These are phyloP conservation scores for Nyctereutes procyonoides DNA, from an alignment of 2,113 vertebrate genomes.

Conservation along the genomic window DNA sequence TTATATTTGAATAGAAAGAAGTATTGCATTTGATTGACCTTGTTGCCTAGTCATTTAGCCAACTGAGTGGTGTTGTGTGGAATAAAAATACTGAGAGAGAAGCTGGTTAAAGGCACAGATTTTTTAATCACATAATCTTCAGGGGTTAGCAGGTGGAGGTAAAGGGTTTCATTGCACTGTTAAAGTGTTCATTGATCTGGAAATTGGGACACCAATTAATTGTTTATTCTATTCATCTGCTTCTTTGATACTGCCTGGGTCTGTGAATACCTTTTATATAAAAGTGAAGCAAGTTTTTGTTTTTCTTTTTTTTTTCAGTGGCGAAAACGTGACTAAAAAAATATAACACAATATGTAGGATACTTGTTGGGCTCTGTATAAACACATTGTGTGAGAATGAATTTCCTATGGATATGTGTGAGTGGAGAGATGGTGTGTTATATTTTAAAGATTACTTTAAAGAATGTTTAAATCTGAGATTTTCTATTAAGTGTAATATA, in stretches of 20 bases:
- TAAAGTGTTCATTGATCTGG: constrained; percentile 4
- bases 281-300: constrained; percentile 27
- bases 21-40: constrained; percentile 74
- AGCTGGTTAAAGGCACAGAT: background rate
- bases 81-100: constrained; percentile 59
- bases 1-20: constrained; percentile 74
- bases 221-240: background rate
- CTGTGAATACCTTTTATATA: constrained; percentile 15
- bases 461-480: background rate
- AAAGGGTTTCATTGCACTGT: background rate
- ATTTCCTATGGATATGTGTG: background rate
- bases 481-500: background rate
- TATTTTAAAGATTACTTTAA: constrained; percentile 6
- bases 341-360: background rate
- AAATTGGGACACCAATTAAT: constrained; percentile 43
- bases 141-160: background rate
- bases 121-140: constrained; percentile 21
- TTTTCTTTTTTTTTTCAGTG: background rate
- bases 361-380: background rate
- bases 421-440: background rate
- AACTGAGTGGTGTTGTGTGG: background rate
- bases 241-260: background rate
- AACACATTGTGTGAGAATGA: background rate
- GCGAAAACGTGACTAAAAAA: background rate
- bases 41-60: constrained; percentile 62